phyloP scores from a whole-genome alignment of 2,113 vertebrate genomes.

The Cepphus grylle region DNA sequence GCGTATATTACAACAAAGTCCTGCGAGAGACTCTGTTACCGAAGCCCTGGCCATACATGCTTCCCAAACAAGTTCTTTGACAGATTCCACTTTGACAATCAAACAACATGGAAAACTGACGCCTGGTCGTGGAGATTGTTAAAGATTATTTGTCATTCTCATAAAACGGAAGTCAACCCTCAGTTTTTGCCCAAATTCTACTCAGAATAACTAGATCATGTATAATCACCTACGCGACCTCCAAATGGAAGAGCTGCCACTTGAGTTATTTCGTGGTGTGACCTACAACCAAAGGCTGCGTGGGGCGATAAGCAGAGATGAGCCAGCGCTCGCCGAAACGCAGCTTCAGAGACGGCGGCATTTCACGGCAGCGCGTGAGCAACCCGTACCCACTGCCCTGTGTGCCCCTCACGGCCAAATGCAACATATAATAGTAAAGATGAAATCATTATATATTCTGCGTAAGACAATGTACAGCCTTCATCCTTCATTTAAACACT shows the following conservation, averaged over 20 bases:
- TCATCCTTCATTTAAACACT: neutral
- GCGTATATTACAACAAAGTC: neutral
- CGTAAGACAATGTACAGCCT: neutral
- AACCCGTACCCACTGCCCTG: neutral
- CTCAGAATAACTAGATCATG: neutral
- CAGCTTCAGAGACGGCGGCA: neutral
- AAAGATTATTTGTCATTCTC: neutral
- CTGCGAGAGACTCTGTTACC: neutral
- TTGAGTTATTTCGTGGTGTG: neutral
- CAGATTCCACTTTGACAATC: neutral
- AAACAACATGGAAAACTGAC: neutral
- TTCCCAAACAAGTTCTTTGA: neutral
- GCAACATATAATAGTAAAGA: neutral
- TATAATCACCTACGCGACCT: neutral
- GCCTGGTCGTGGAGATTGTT: neutral
- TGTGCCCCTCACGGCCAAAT: neutral
- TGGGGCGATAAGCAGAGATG: neutral
- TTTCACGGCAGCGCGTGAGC: neutral
- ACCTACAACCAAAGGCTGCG: neutral
- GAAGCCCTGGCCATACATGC: neutral
- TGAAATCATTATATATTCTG: neutral
- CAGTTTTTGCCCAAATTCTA: neutral
- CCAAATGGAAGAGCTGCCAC: neutral
- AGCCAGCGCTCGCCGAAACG: neutral
- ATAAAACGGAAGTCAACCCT: neutral